Evolutionary conservation across 2,797 vertebrate genomes (phyloP), one percentile per base, ranked within the genome.

Genomic region (Muraenolepis orangiensis): DNA sequence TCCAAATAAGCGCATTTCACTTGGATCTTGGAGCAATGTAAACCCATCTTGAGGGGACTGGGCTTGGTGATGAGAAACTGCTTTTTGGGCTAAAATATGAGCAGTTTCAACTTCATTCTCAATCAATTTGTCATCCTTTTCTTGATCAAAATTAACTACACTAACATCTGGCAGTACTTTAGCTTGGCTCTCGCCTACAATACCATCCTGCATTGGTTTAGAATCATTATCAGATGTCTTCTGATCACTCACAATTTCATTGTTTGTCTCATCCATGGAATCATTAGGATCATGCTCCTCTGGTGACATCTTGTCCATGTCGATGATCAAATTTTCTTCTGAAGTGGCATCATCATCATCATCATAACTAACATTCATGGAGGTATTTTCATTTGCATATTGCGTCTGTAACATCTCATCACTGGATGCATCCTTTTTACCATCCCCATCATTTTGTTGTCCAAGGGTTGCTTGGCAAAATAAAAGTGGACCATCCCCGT

Each of bases 1-100:
- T 79, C 74, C 83, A 78, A 76, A 80, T 30, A 86, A 80, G 75
- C 76, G 77, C 76, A 79, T 82, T 42, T 78, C 51, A 77, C 73
- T 29, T 20, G 11, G 23, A 74, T 4, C 31, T 20, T 18, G 23
- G 57, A 30, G 57, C 28, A 75, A 85, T 69, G 76, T 76, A 69
- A 30, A 14, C 18, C 79, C 70, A 76, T 13, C 30, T 13, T 67
- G 70, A 67, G 76, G 66, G 20, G 64, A 80, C 67, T 68, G n/a
- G 70, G 69, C 16, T 20, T n/a, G 51, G 11, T 70, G 20, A 72
- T 36, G n/a, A 70, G 46, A 69, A 70, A 28, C 26, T 46, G 31
- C 26, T 38, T 26, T 71, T 69, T 51, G 36, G 51, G 38, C 13
- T 68, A 28, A n/a, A 29, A 26, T 5, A 11, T 6, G 13, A 23